Evolutionary conservation across 2,797 vertebrate species (phyloP).

Genomic region (Clamator glandarius): DNA sequence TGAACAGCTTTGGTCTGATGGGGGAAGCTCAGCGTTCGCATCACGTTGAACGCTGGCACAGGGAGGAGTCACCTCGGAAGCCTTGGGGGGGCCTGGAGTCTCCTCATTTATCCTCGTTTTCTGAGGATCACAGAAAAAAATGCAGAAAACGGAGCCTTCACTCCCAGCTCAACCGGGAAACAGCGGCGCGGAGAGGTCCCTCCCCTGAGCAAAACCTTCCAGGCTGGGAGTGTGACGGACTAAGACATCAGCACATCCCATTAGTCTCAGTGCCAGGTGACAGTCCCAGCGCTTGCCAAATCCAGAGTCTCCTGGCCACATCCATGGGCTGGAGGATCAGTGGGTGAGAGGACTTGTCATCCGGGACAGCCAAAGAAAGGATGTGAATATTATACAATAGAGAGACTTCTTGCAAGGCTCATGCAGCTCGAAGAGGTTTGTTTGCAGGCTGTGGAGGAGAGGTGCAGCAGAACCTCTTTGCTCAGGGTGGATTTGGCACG

Average conservation of each 20-base stretch:
- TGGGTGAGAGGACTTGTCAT: neutral
- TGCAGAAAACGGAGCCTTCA: neutral
- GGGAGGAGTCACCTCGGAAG: neutral
- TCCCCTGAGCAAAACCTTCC: neutral
- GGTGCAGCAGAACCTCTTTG: neutral
- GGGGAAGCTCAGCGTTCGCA: neutral
- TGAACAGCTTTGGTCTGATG: neutral
- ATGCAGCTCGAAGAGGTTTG: neutral
- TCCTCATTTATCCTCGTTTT: neutral
- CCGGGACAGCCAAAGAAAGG: fast-evolving
- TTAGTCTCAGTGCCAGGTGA: neutral
- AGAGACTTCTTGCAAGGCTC: neutral
- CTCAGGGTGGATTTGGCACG: neutral
- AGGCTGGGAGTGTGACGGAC: neutral
- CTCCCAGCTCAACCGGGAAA: neutral
- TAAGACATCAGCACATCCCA: neutral
- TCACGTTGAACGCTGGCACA: neutral
- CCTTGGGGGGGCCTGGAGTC: neutral
- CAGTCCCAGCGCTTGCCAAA: neutral
- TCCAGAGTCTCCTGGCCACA: neutral
- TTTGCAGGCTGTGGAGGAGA: neutral
- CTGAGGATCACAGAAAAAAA: neutral
- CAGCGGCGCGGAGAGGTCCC: fast-evolving
- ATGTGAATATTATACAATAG: neutral
- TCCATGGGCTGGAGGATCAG: neutral